Evolutionary conservation across 2,888 invertebrate species (phyloP).

Genomic region (Geotrupes spiniger): DNA sequence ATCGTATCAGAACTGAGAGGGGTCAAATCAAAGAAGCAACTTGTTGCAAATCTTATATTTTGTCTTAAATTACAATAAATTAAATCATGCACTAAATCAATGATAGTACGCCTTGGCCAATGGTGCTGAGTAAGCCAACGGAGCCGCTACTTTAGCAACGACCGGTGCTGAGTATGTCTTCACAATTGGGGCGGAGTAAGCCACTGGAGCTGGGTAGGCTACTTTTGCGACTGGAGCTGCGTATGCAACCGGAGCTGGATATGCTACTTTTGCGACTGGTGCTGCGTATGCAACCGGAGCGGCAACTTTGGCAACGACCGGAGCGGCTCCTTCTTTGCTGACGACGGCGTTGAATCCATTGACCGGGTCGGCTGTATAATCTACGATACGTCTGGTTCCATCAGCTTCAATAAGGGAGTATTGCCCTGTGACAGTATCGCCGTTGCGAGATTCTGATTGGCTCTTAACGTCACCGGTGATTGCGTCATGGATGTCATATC

Average conservation of each 20-base stretch:
- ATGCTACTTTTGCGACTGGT: neutral
- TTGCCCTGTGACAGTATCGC: constrained; percentile 62
- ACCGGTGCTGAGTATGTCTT: constrained; percentile 30
- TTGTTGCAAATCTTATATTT: too few species aligned
- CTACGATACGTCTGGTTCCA: constrained; percentile 62
- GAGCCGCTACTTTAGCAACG: constrained; percentile 41
- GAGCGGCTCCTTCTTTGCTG: constrained; percentile 25
- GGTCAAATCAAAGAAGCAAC: too few species aligned
- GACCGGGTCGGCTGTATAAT: constrained; percentile 56
- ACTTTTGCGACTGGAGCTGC: constrained; percentile 29
- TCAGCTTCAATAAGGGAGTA: constrained; percentile 59
- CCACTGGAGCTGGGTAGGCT: constrained; percentile 22
- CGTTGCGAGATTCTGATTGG: constrained; percentile 62
- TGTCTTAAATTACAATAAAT: too few species aligned
- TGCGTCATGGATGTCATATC: constrained; percentile 50
- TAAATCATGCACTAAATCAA: constrained; percentile 19
- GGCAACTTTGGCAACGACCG: constrained; percentile 33
- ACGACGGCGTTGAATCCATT: constrained; percentile 58
- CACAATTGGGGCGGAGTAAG: constrained; percentile 20
- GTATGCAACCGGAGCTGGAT: constrained; percentile 7
- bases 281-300: neutral
- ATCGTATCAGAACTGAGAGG: too few species aligned
- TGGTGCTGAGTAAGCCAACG: constrained; percentile 40
- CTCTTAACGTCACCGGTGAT: constrained; percentile 54
- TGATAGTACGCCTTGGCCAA: constrained; percentile 48